These are phyloP conservation scores for Hypena proboscidalis DNA, from an alignment of 2,888 invertebrate species.

Conservation along the genomic window DNA sequence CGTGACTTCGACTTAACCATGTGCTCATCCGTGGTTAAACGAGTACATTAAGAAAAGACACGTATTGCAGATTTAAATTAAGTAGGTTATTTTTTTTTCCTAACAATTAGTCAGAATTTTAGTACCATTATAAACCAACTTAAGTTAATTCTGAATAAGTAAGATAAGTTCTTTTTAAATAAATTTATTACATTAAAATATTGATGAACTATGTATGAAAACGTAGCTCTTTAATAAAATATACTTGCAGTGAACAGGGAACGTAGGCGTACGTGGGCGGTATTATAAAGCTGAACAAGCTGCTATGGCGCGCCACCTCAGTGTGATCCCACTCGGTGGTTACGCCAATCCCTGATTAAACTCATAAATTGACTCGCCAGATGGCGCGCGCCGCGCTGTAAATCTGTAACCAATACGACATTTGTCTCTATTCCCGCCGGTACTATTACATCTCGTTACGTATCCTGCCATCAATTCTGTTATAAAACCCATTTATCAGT, in stretches of 20 bases:
- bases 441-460: slow-evolving; percentile 61
- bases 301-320: slow-evolving; percentile 32
- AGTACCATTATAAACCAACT: too few species aligned
- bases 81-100: too few species aligned
- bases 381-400: slow-evolving; percentile 75
- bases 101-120: too few species aligned
- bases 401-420: slow-evolving; percentile 79
- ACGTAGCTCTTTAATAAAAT: too few species aligned
- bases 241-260: slow-evolving; percentile 22
- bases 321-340: slow-evolving; percentile 41
- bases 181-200: too few species aligned
- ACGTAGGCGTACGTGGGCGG: slow-evolving; percentile 27
- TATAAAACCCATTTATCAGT: slow-evolving; percentile 49
- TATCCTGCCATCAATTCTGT: slow-evolving; percentile 50
- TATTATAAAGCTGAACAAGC: slow-evolving; percentile 34
- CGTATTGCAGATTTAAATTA: too few species aligned
- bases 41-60: too few species aligned
- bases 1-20: too few species aligned
- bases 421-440: slow-evolving; percentile 77
- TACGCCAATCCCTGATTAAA: slow-evolving; percentile 71
- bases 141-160: too few species aligned
- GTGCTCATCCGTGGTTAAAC: too few species aligned
- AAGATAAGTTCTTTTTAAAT: too few species aligned
- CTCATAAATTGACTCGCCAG: slow-evolving; percentile 81
- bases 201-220: too few species aligned